Conservation (phyloP, 2,797 vertebrate genomes). For the Lindbergichthys nudifrons region DNA sequence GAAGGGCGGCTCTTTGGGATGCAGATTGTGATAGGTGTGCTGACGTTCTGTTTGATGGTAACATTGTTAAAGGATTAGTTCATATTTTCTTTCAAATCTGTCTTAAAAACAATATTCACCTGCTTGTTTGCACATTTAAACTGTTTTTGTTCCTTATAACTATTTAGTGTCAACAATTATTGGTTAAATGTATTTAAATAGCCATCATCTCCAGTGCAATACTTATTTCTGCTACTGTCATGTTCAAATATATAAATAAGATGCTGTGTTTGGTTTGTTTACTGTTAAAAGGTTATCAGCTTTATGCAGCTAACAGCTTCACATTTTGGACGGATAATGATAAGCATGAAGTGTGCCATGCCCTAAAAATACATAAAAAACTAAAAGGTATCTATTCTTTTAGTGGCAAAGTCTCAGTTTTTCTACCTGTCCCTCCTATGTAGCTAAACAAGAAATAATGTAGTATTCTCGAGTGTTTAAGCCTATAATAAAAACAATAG, state of each 20-base stretch:
- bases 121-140: not conserved
- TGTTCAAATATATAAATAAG: not conserved
- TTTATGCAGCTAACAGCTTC: not conserved
- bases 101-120: not conserved
- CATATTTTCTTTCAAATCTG: not conserved
- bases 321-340: not conserved
- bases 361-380: not conserved
- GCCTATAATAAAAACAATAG: too few species aligned
- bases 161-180: not conserved
- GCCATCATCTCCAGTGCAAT: not conserved
- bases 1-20: slow-evolving; percentile 16
- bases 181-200: slow-evolving; percentile 3
- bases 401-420: not conserved
- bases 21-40: slow-evolving; percentile 27
- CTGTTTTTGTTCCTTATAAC: not conserved
- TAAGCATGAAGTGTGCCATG: too few species aligned
- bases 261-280: slow-evolving; percentile 5
- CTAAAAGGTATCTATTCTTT: not conserved
- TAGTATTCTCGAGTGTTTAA: too few species aligned
- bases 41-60: slow-evolving; percentile 1
- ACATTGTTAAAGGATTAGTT: not conserved
- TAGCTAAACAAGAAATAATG: not conserved
- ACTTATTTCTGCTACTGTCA: not conserved
- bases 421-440: not conserved
- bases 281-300: not conserved